Percentiles rank a stretch among this genome's conserved stretches.
phyloP scores from a whole-genome alignment of 2,888 invertebrate species.

The Maniola hyperantus region DNA sequence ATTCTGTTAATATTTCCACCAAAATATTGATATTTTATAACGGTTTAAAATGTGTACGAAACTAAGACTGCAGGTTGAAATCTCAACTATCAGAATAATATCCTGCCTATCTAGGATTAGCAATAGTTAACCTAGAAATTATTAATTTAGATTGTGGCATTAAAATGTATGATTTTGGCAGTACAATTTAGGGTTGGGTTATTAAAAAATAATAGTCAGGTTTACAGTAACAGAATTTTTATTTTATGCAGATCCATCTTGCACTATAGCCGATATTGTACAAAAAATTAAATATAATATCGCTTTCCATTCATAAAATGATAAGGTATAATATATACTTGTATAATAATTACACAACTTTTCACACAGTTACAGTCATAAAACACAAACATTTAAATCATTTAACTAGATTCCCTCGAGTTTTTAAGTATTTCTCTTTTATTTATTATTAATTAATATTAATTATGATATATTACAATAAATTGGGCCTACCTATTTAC shows the following conservation, averaged over 20 bases:
- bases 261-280: slow-evolving; percentile 81
- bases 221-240: slow-evolving; percentile 82
- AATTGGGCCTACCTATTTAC: slow-evolving; percentile 82
- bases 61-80: no score
- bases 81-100: no score
- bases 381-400: slow-evolving; percentile 79
- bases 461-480: slow-evolving; percentile 78
- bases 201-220: slow-evolving; percentile 53
- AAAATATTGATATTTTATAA: no score
- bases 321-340: slow-evolving; percentile 48
- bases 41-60: no score
- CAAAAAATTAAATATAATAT: slow-evolving; percentile 80
- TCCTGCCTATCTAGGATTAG: no score
- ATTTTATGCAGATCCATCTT: slow-evolving; percentile 80
- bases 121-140: no score
- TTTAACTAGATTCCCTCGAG: slow-evolving; percentile 70
- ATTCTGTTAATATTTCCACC: no score
- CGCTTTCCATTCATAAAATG: slow-evolving; percentile 67
- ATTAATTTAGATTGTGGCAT: no score
- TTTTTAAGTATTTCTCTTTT: slow-evolving; percentile 75
- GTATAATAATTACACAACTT: slow-evolving; percentile 73
- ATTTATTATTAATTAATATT: slow-evolving; percentile 66
- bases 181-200: background rate
- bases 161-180: no score
- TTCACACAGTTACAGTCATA: slow-evolving; percentile 78